Conservation (phyloP, 2,113 vertebrate genomes). For the Mugil cephalus region DNA sequence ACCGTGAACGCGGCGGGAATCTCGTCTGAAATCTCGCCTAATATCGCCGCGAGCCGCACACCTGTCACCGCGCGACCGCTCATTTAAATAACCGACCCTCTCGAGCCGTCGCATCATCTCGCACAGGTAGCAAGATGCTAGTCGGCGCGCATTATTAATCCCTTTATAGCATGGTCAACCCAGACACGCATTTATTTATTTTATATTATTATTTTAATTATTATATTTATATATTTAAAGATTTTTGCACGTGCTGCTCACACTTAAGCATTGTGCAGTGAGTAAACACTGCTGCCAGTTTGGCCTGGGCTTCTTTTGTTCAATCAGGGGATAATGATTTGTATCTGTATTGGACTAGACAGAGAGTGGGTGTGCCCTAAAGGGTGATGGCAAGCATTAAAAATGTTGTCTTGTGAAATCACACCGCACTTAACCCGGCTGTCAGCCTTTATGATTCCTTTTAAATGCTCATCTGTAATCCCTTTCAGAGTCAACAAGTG, state of each 20-base stretch:
- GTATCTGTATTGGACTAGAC: conserved; percentile 47
- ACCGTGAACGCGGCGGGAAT: background rate
- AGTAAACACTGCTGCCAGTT: conserved; percentile 21
- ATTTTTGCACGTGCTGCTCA: conserved; percentile 52
- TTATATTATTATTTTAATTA: too few relatives aligned
- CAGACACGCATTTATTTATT: too few relatives aligned
- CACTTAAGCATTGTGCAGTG: conserved; percentile 27
- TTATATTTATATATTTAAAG: too few relatives aligned
- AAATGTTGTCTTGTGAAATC: conserved; percentile 24
- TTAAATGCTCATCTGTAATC: conserved; percentile 14
- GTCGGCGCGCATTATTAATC: background rate
- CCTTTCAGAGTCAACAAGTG: conserved; percentile 27
- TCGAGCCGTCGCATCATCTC: conserved; percentile 4
- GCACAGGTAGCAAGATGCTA: conserved; percentile 6
- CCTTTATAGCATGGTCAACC: background rate
- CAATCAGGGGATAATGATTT: conserved; percentile 52
- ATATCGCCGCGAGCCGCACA: conserved; percentile 24
- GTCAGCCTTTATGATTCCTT: background rate
- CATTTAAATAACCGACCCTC: background rate
- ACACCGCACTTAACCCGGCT: conserved; percentile 10
- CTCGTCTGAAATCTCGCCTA: background rate
- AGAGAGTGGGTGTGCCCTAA: conserved; percentile 71
- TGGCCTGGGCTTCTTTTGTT: conserved; percentile 45
- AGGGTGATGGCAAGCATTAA: conserved; percentile 53
- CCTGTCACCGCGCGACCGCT: conserved; percentile 53